Conservation (phyloP, 1,140 invertebrate species). For the Stenopsyche tienmushanensis region DNA sequence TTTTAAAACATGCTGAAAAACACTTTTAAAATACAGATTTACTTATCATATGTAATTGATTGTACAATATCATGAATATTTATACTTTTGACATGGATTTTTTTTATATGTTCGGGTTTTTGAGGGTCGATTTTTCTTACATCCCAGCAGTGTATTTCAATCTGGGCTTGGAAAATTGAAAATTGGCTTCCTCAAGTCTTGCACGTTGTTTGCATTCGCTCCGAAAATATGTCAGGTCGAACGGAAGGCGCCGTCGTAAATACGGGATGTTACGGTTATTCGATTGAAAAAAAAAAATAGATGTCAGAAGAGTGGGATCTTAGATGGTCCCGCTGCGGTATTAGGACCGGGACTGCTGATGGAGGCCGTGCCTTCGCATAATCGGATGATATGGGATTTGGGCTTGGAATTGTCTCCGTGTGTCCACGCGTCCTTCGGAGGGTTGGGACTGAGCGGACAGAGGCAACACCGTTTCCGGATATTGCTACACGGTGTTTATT, state of each 20-base stretch:
- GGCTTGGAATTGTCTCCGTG: conserved; percentile 27
- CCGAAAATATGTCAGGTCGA: conserved; percentile 5
- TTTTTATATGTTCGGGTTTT: too few species aligned
- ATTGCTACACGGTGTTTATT: conserved; percentile 9
- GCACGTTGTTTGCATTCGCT: neutral
- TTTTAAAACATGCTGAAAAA: too few species aligned
- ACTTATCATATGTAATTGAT: too few species aligned
- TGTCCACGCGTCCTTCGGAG: conserved; percentile 17
- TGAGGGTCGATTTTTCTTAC: too few species aligned
- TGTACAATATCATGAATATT: too few species aligned
- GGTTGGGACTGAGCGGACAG: too few species aligned
- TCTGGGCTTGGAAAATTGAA: too few species aligned
- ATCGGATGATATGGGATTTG: conserved; percentile 39
- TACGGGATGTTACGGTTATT: conserved; percentile 22
- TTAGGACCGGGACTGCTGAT: conserved; percentile 7
- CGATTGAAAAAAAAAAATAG: conserved; percentile 21
- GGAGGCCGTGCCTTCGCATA: conserved; percentile 36
- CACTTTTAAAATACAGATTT: too few species aligned
- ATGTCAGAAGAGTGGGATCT: conserved; percentile 13
- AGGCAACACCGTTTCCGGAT: too few species aligned
- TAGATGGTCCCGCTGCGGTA: conserved; percentile 4
- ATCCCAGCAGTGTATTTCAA: too few species aligned
- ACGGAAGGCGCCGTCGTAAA: conserved; percentile 22
- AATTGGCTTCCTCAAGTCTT: too few species aligned
- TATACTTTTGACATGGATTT: too few species aligned